A percentile compares a stretch with the other conserved stretches of the same genome.
These are phyloP conservation scores for Volucella inflata DNA, from an alignment of 2,888 invertebrate species.

Conservation along the genomic window DNA sequence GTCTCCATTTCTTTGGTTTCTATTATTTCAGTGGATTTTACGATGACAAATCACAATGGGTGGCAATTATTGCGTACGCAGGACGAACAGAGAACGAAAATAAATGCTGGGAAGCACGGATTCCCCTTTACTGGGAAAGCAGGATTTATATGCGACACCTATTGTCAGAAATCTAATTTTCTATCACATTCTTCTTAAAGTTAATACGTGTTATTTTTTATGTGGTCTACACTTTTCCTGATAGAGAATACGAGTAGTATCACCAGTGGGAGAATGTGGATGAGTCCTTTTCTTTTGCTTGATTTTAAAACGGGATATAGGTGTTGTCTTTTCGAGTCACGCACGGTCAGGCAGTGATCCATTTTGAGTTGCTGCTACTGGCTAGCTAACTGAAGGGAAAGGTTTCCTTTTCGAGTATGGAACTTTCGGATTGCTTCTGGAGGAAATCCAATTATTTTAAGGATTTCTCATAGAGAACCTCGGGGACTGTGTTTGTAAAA, in stretches of 20 bases:
- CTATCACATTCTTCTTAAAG: conserved; percentile 75
- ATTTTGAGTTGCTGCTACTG: neutral
- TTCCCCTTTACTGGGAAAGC: neutral
- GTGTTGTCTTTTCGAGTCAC: conserved; percentile 74
- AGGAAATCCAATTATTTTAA: conserved; percentile 71
- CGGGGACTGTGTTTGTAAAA: conserved; percentile 52
- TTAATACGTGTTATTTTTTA: conserved; percentile 73
- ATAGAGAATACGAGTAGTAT: conserved; percentile 6
- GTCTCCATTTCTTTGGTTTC: conserved; percentile 58
- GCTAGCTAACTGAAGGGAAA: conserved; percentile 11
- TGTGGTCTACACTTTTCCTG: conserved; percentile 61
- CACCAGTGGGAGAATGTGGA: neutral
- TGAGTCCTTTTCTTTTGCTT: neutral
- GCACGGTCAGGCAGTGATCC: conserved; percentile 47
- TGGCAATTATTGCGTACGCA: conserved; percentile 73
- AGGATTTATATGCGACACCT: conserved; percentile 74
- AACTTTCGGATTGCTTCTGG: conserved; percentile 52
- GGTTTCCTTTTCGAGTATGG: conserved; percentile 49
- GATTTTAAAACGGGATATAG: conserved; percentile 32
- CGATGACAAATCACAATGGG: conserved; percentile 74
- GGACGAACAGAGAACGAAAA: conserved; percentile 10
- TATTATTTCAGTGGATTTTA: conserved; percentile 66
- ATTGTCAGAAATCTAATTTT: conserved; percentile 75
- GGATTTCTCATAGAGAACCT: conserved; percentile 66
- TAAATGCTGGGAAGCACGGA: neutral